Evolutionary conservation across 1,140 invertebrate species (phyloP), one percentile per base, ranked within the genome.

Genomic region (Drosophila kanapiae): DNA sequence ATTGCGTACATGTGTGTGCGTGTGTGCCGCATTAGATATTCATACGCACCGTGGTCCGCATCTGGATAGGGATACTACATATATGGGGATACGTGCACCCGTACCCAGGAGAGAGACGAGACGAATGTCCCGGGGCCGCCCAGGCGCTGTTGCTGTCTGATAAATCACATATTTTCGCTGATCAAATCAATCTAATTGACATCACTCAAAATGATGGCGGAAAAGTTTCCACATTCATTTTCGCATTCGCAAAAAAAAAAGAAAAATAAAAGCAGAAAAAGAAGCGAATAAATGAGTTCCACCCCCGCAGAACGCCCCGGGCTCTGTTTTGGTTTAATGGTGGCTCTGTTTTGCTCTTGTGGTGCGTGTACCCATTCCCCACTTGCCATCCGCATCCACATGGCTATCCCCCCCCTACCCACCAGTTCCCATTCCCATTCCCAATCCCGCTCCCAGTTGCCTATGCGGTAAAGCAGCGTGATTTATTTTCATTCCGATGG

Each of bases 141-240:
- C 81, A 80, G 75, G 69, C 70, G 63, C 71, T 90, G 85, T 90
- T 84, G 60, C 64, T 69, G 81, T 81, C 91, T 92, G 91, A 92
- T 92, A 92, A 92, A 92, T 92, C 91, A 92, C 91, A 92, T 85
- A 92, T 92, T 92, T 92, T 92, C 87, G 86, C 91, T 92, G 91
- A 92, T 92, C 91, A 92, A 92, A 92, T 92, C 91, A 92, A 92
- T 92, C 91, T 92, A 92, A 92, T 92, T 92, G 91, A 92, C 91
- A 92, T 92, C 87, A 92, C 86, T 91, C 91, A 92, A 92, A 92
- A 91, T 92, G 91, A 88, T 92, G 91, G 86, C 87, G 82, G 79
- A 91, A 92, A 92, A 91, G 75, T 91, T 87, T 88, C 72, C 82
- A 85, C 81, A 86, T 87, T 91, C 87, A 78, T 82, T 91, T 79